These are phyloP conservation scores for Bombus huntii DNA, from an alignment of 1,140 invertebrate species.

Conservation along the genomic window DNA sequence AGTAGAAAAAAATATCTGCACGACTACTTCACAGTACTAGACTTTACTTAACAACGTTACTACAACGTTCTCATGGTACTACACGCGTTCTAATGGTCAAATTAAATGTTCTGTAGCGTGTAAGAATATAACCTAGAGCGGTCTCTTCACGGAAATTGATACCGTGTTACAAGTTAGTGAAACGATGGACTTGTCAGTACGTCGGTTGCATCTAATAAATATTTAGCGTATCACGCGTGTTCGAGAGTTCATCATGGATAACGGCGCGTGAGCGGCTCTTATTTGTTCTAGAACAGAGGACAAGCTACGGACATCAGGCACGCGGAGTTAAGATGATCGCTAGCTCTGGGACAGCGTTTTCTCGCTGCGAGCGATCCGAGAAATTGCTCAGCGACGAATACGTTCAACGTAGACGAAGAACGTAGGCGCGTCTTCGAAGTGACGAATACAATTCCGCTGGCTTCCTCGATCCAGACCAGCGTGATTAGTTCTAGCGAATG, in stretches of 20 bases:
- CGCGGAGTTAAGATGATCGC: background rate
- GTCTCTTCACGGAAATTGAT: constrained; percentile 20
- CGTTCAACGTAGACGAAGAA: constrained; percentile 14
- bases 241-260: constrained; percentile 19
- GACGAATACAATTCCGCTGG: constrained; percentile 31
- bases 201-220: constrained; percentile 50
- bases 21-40: too few species aligned
- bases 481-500: background rate
- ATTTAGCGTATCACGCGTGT: constrained; percentile 47
- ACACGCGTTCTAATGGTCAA: background rate
- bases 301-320: background rate
- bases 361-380: constrained; percentile 34
- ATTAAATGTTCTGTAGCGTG: background rate
- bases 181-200: constrained; percentile 11
- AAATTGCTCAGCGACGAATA: constrained; percentile 32
- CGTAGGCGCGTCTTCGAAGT: constrained; percentile 31
- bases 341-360: constrained; percentile 5
- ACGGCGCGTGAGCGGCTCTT: constrained; percentile 8
- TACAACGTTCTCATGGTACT: background rate
- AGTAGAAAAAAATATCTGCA: background rate
- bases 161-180: background rate
- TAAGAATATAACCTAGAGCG: background rate
- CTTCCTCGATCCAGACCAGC: background rate
- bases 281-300: constrained; percentile 1
- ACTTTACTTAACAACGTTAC: too few species aligned